Conservation (phyloP, 2,888 invertebrate genomes). For the Amphipyra tragopoginis region DNA sequence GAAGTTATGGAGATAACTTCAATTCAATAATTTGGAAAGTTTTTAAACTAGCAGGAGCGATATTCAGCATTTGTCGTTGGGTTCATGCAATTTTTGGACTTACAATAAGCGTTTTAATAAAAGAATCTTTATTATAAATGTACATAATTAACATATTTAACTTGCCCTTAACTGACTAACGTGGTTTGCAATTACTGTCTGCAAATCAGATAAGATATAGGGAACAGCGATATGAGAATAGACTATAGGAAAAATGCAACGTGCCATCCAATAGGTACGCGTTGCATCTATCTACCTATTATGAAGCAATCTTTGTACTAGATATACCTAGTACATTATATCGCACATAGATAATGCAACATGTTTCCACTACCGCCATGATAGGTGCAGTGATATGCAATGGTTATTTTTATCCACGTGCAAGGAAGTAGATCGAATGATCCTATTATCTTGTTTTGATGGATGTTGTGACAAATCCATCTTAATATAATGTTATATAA, state of each 20-base stretch:
- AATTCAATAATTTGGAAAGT: no score
- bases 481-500: no score
- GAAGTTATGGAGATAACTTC: no score
- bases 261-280: constrained; percentile 19
- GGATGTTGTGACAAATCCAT: not conserved
- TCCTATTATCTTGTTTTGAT: constrained; percentile 11
- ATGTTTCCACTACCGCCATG: constrained; percentile 42
- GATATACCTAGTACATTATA: constrained; percentile 7
- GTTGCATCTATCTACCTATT: constrained; percentile 17
- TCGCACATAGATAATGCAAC: constrained; percentile 38
- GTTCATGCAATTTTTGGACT: no score
- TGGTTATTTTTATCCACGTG: constrained; percentile 39
- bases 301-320: constrained; percentile 14
- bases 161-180: constrained; percentile 47
- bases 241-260: constrained; percentile 46
- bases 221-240: constrained; percentile 20
- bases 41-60: no score
- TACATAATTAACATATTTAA: constrained; percentile 5
- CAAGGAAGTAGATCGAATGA: constrained; percentile 30
- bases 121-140: no score
- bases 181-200: constrained; percentile 49
- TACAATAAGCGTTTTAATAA: no score
- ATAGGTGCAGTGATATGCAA: constrained; percentile 40
- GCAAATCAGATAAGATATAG: constrained; percentile 56
- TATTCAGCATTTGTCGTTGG: no score